Conservation (phyloP, 2,797 vertebrate genomes). For the Ibycter americanus region DNA sequence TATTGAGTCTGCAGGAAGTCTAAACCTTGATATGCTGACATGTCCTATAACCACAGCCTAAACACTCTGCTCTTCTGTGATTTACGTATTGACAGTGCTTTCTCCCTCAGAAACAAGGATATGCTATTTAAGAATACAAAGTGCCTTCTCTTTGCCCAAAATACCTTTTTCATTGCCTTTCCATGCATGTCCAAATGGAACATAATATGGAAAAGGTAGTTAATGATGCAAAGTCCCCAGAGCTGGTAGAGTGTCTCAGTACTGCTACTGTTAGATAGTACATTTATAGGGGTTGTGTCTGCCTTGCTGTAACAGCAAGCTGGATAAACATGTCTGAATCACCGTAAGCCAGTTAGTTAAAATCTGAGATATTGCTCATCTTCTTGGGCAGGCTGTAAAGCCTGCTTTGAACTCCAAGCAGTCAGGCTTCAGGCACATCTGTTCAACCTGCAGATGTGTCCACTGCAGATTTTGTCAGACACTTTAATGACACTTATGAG, state of each 20-base stretch:
- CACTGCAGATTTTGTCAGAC: neutral
- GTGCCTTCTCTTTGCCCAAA: neutral
- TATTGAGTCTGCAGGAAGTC: neutral
- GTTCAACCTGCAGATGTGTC: neutral
- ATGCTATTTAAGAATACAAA: neutral
- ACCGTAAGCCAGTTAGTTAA: neutral
- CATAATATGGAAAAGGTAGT: neutral
- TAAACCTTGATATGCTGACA: fast-evolving
- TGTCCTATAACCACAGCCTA: neutral
- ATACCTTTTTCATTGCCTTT: neutral
- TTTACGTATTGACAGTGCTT: neutral
- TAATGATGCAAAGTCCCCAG: neutral
- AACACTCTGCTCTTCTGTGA: neutral
- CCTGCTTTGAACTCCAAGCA: neutral
- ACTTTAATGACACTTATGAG: neutral
- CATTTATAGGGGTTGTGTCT: neutral
- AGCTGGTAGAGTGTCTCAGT: neutral
- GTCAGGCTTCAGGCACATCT: neutral
- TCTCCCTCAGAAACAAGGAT: neutral
- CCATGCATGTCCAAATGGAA: neutral
- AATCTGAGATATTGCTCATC: neutral
- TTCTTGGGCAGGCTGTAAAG: neutral
- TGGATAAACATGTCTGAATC: neutral
- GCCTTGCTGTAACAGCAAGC: neutral
- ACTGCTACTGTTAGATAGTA: neutral